Evolutionary conservation across 2,797 vertebrate species (phyloP).

Genomic region (Acanthurus lineatus): DNA sequence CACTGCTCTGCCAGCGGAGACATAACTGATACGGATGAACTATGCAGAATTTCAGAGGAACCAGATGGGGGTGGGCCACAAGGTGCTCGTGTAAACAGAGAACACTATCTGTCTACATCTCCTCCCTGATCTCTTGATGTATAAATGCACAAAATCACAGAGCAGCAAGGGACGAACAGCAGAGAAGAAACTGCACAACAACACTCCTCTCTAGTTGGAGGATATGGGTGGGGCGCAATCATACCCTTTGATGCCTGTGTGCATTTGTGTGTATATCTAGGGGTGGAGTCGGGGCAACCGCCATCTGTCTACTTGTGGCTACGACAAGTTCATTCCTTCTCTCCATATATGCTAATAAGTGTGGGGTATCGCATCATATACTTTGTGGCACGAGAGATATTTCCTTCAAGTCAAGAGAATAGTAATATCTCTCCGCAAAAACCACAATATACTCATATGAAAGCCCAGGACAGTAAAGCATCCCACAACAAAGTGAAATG

Average conservation of each 20-base stretch:
- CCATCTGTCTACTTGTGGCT: conserved; percentile 64
- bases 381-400: conserved; percentile 22
- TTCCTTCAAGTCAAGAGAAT: not conserved
- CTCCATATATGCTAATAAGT: conserved; percentile 51
- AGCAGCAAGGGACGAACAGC: not conserved
- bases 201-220: conserved; percentile 29
- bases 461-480: not conserved
- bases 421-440: conserved; percentile 6
- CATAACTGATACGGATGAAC: conserved; percentile 44
- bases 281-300: conserved; percentile 16
- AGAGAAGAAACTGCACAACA: conserved; percentile 25
- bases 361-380: not conserved
- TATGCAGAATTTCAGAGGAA: conserved; percentile 51
- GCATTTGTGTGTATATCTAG: conserved; percentile 8
- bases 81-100: conserved; percentile 40
- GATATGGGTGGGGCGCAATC: conserved; percentile 35
- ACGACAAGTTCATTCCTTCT: conserved; percentile 38
- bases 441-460: not conserved
- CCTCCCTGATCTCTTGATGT: conserved; percentile 32
- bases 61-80: conserved; percentile 21
- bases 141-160: conserved; percentile 17
- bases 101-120: conserved; percentile 27
- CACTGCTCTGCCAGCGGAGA: conserved; percentile 12
- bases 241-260: conserved; percentile 15
- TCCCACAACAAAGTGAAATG: not conserved